A percentile compares a stretch with the other conserved stretches of the same genome.
Conservation (phyloP, 2,888 invertebrate species). For the Andrena bicolor region DNA sequence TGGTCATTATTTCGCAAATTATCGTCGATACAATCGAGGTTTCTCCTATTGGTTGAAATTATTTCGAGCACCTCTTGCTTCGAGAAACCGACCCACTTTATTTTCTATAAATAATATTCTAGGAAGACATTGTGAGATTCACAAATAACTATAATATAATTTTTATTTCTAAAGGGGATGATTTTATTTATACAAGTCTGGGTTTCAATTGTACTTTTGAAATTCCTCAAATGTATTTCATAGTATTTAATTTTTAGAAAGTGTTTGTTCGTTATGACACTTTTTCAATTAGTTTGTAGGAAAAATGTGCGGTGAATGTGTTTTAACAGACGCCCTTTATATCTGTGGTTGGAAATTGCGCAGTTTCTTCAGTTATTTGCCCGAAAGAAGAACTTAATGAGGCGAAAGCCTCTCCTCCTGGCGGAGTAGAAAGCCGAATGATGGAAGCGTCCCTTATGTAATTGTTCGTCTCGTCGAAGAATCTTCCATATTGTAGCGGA, state of each 20-base stretch:
- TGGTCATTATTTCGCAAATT: background rate
- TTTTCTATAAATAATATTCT: too few species aligned
- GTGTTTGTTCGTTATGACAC: background rate
- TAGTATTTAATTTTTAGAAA: background rate
- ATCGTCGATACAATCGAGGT: background rate
- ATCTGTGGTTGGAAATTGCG: conserved; percentile 3
- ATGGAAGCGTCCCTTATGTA: conserved; percentile 56
- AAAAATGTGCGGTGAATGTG: conserved; percentile 15
- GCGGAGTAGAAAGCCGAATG: conserved; percentile 38
- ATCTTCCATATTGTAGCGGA: conserved; percentile 42
- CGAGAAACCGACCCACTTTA: too few species aligned
- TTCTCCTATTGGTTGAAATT: too few species aligned
- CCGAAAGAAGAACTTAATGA: conserved; percentile 53
- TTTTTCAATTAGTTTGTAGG: conserved; percentile 17
- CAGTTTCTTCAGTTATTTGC: conserved; percentile 43
- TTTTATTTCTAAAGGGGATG: too few species aligned
- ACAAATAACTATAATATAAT: too few species aligned
- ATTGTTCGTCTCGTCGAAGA: conserved; percentile 56
- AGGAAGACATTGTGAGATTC: too few species aligned
- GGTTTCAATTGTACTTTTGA: too few species aligned
- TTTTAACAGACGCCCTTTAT: conserved; percentile 29
- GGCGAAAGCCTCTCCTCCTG: conserved; percentile 38
- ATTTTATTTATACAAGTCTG: too few species aligned
- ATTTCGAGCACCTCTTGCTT: too few species aligned
- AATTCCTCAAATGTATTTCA: too few species aligned